A percentile compares a stretch with the other conserved stretches of the same genome.
Evolutionary conservation across 2,888 invertebrate genomes (phyloP).

Genomic region (Eretmocerus hayati): DNA sequence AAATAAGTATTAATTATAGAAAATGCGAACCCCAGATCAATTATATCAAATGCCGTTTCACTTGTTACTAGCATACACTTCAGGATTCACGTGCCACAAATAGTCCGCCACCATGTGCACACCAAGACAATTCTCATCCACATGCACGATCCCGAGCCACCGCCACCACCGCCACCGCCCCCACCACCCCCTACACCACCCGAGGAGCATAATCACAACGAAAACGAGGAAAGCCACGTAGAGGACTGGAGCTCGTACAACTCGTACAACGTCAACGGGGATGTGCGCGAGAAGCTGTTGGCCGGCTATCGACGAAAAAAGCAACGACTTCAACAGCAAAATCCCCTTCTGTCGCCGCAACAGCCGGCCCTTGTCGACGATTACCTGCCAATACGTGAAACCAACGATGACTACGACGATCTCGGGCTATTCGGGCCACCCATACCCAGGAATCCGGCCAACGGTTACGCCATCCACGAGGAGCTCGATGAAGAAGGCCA

Average conservation of each 20-base stretch:
- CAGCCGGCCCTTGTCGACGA: no score
- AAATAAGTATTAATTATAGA: no score
- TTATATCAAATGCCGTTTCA: no score
- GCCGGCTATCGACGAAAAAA: conserved; percentile 17
- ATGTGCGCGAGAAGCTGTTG: conserved; percentile 18
- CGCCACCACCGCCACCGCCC: no score
- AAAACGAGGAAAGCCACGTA: conserved; percentile 49
- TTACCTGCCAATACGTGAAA: conserved; percentile 13
- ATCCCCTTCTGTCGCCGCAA: neutral
- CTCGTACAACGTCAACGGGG: conserved; percentile 45
- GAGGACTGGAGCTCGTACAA: conserved; percentile 37
- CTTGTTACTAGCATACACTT: conserved; percentile 50
- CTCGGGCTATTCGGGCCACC: conserved; percentile 4
- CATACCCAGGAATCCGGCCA: conserved; percentile 13
- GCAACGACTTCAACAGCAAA: conserved; percentile 3
- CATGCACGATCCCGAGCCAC: conserved; percentile 40
- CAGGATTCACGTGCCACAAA: conserved; percentile 55
- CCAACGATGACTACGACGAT: conserved; percentile 5
- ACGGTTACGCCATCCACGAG: conserved; percentile 30
- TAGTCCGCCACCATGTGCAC: conserved; percentile 55
- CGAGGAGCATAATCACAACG: no score
- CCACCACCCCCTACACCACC: no score
- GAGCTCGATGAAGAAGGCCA: conserved; percentile 25
- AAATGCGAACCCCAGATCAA: no score
- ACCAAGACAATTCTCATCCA: conserved; percentile 57